These are phyloP conservation scores for Ameiurus melas DNA, from an alignment of 2,113 vertebrate genomes.

Conservation along the genomic window DNA sequence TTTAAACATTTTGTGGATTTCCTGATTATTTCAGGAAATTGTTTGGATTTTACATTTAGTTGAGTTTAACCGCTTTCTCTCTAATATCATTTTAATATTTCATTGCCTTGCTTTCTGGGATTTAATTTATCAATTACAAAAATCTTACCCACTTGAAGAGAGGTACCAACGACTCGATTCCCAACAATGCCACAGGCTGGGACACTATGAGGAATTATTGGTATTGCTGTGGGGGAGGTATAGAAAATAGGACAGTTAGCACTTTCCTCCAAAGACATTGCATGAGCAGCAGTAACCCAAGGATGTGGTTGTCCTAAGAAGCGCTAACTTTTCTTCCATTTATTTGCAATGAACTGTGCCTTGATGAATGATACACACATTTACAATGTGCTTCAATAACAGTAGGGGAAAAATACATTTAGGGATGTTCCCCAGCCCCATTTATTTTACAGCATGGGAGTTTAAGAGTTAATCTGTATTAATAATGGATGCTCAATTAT, in stretches of 20 bases:
- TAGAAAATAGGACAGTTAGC: background rate
- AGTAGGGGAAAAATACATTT: background rate
- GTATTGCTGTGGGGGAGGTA: background rate
- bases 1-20: too few relatives aligned
- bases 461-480: background rate
- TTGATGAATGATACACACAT: slow-evolving; percentile 16
- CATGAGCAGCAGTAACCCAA: background rate
- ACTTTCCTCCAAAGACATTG: background rate
- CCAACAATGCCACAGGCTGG: background rate
- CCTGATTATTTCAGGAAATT: too few relatives aligned
- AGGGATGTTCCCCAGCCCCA: background rate
- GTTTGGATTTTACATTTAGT: too few relatives aligned
- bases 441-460: slow-evolving; percentile 25
- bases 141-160: too few relatives aligned
- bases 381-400: slow-evolving; percentile 7
- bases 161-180: too few relatives aligned
- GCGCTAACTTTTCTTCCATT: background rate
- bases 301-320: too few relatives aligned
- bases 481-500: slow-evolving; percentile 42
- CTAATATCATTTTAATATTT: too few relatives aligned
- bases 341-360: background rate
- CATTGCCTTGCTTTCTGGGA: too few relatives aligned
- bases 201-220: background rate
- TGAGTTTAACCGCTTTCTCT: too few relatives aligned
- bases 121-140: too few relatives aligned